Evolutionary conservation across 2,113 vertebrate genomes (phyloP).

Genomic region (Trichechus manatus): DNA sequence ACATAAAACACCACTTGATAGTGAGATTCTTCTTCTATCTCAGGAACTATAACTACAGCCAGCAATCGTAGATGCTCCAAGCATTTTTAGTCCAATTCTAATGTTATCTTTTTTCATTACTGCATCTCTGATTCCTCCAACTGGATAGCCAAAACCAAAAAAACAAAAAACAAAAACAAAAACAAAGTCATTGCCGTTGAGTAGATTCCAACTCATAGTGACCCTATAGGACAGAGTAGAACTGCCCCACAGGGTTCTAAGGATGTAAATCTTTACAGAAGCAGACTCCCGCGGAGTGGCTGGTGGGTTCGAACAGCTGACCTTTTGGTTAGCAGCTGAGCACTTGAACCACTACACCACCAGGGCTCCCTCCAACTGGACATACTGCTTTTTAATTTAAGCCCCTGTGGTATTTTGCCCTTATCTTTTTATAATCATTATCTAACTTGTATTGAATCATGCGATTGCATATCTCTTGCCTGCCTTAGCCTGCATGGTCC

Average conservation of each 20-base stretch:
- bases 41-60: background rate
- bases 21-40: no score
- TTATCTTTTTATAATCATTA: background rate
- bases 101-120: background rate
- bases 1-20: background rate
- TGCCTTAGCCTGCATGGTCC: background rate
- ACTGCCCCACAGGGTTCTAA: no score
- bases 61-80: background rate
- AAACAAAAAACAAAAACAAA: no score
- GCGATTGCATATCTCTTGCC: background rate
- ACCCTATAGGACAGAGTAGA: no score
- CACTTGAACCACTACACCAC: no score
- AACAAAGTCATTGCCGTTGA: no score
- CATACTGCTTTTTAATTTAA: background rate
- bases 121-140: background rate
- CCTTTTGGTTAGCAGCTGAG: no score
- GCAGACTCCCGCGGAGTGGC: no score
- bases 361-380: no score
- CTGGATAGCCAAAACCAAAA: background rate
- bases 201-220: no score
- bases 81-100: background rate
- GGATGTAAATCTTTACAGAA: no score
- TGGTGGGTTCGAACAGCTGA: no score
- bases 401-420: background rate
- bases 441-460: background rate